Evolutionary conservation across 2,113 vertebrate species (phyloP).

Genomic region (Origma solitaria): DNA sequence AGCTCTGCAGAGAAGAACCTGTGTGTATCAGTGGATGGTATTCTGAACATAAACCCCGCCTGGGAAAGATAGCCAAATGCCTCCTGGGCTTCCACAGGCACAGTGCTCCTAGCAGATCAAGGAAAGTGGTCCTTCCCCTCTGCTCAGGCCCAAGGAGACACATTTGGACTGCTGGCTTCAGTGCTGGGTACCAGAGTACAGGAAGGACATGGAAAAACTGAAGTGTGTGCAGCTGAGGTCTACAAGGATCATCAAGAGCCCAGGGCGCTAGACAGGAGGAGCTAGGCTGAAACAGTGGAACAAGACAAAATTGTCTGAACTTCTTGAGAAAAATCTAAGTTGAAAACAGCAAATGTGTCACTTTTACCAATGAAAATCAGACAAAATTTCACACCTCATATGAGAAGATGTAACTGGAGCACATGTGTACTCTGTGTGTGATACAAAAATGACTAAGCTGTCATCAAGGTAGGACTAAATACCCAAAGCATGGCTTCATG

Average conservation of each 20-base stretch:
- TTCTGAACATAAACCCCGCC: not conserved
- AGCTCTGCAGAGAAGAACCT: not conserved
- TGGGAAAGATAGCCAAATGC: not conserved
- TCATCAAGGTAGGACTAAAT: not conserved
- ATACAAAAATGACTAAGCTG: not conserved
- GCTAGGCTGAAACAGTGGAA: not conserved
- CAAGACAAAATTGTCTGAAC: not conserved
- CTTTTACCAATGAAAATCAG: not conserved
- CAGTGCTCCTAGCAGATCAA: accelerated
- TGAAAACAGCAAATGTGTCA: not conserved
- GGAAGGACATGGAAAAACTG: not conserved
- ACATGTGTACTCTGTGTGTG: not conserved
- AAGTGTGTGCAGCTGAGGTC: not conserved
- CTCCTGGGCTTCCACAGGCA: not conserved
- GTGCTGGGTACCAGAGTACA: not conserved
- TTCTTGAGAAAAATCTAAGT: not conserved
- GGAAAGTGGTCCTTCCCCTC: not conserved
- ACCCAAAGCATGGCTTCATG: not conserved
- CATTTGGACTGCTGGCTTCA: not conserved
- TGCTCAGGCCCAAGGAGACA: not conserved
- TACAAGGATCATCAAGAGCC: not conserved
- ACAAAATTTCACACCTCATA: not conserved
- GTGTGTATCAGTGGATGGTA: accelerated
- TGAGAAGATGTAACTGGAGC: not conserved
- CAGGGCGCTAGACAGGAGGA: not conserved